These are phyloP conservation scores for Physocephala rufipes DNA, from an alignment of 2,888 invertebrate genomes.

Conservation along the genomic window DNA sequence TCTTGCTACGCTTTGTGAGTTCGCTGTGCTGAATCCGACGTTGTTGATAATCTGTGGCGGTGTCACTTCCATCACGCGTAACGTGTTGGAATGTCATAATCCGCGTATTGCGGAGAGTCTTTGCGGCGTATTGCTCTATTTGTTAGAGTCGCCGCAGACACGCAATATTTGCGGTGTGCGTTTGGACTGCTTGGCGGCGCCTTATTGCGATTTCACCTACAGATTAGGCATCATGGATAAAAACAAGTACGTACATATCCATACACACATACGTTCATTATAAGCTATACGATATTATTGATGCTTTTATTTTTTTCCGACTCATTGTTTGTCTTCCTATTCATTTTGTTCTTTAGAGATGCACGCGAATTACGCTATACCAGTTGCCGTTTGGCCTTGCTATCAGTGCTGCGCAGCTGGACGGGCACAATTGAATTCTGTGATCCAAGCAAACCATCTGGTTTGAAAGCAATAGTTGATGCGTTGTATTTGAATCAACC, in stretches of 20 bases:
- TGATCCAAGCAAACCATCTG: slow-evolving; percentile 78
- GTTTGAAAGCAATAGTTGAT: slow-evolving; percentile 80
- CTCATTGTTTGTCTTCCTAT: background rate
- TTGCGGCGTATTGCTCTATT: slow-evolving; percentile 84
- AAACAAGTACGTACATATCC: slow-evolving; percentile 71
- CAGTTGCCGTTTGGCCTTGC: slow-evolving; percentile 83
- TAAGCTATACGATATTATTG: background rate
- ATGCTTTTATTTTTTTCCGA: slow-evolving; percentile 2
- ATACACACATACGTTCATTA: background rate
- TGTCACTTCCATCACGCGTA: slow-evolving; percentile 82
- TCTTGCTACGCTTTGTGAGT: slow-evolving; percentile 87
- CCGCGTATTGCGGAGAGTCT: slow-evolving; percentile 91
- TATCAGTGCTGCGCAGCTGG: slow-evolving; percentile 90
- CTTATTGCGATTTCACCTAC: slow-evolving; percentile 92
- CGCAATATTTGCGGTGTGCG: slow-evolving; percentile 80
- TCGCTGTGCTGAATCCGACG: slow-evolving; percentile 85
- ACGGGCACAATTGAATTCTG: slow-evolving; percentile 90
- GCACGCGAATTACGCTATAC: slow-evolving; percentile 84
- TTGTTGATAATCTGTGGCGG: slow-evolving; percentile 84
- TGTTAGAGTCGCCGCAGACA: slow-evolving; percentile 85
- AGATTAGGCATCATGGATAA: slow-evolving; percentile 77
- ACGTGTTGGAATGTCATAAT: slow-evolving; percentile 85
- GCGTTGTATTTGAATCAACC: slow-evolving; percentile 85
- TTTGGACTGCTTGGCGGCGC: slow-evolving; percentile 87
- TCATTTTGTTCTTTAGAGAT: slow-evolving; percentile 67